Evolutionary conservation across 1,140 invertebrate genomes (phyloP), one percentile per base, ranked within the genome.

Genomic region (Euglossa dilemma): DNA sequence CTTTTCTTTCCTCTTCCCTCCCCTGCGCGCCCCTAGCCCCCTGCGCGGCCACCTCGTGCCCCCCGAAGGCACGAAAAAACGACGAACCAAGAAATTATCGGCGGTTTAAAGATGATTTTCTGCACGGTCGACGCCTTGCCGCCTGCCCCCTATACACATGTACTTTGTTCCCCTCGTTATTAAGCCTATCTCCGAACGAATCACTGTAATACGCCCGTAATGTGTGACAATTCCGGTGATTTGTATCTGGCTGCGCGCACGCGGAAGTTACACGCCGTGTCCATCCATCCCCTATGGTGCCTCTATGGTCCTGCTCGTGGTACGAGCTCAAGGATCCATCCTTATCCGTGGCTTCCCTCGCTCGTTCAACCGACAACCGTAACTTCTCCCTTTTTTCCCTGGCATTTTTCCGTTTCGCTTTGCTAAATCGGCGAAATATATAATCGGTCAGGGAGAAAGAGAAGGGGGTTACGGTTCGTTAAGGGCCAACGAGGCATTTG

Each of bases 41-140:
- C 18, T 25, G 18, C 2, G 18, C 8, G 36, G 25, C 28, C 64
- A 77, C 75, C 57, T 43, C 59, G 11, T 36, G 52, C 20, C 25
- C 78, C 50, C 45, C 50, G 45, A 56, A 52, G 57, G 59, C 52
- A 75, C 5, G 43, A 47, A 56, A 57, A 59, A 69, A 82, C 25
- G 28, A 78, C 50, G 63, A 67, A 69, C 47, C 71, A 81, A 77
- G 86, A 88, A 87, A 88, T 89, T 89, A 85, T 85, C 63, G 71
- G 75, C 86, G 84, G 76, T 85, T 89, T 88, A 89, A 88, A 89
- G 87, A 89, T 80, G 87, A 89, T 89, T 87, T 87, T 78, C 75
- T 80, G 85, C 92, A 89, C 90, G 92, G 87, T 86, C 85, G 87
- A 89, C 85, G 82, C 86, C 86, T 87, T 78, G 71, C 76, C 56